phyloP scores from a whole-genome alignment of 2,797 vertebrate genomes.

The Pangasius sanitwongsei region DNA sequence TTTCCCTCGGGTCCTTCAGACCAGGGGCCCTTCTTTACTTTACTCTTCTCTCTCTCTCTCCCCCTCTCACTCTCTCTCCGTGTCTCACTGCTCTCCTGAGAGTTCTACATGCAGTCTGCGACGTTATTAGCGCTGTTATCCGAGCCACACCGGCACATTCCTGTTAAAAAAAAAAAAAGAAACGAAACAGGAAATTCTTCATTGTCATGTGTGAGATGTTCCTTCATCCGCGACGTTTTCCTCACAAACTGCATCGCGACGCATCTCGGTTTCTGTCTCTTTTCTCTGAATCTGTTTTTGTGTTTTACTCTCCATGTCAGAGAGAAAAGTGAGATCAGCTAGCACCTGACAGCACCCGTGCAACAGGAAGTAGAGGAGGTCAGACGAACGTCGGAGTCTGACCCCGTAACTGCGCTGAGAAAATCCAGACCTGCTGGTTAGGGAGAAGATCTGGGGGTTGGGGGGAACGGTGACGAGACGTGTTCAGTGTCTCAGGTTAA shows the following conservation, averaged over 20 bases:
- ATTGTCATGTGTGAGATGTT: slow-evolving; percentile 61
- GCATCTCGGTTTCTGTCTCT: slow-evolving; percentile 16
- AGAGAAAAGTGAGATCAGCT: slow-evolving; percentile 65
- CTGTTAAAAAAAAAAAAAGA: not conserved
- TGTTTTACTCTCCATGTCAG: slow-evolving; percentile 52
- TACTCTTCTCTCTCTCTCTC: not conserved
- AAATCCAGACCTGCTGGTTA: slow-evolving; percentile 62
- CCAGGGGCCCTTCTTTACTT: slow-evolving; percentile 5
- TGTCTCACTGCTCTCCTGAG: slow-evolving; percentile 33
- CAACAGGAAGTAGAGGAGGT: slow-evolving; percentile 68
- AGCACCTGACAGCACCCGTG: slow-evolving; percentile 64
- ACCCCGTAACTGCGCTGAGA: slow-evolving; percentile 66
- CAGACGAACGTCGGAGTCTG: slow-evolving; percentile 62
- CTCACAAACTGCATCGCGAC: not conserved
- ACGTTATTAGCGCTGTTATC: slow-evolving; percentile 39
- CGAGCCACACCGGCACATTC: slow-evolving; percentile 32
- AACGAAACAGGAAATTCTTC: slow-evolving; percentile 38
- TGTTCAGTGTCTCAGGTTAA: slow-evolving; percentile 2
- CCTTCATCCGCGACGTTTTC: slow-evolving; percentile 36
- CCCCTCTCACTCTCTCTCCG: slow-evolving; percentile 14
- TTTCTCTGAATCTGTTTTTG: slow-evolving; percentile 27
- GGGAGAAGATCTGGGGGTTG: not conserved
- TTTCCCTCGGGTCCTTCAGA: not conserved
- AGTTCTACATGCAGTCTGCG: slow-evolving; percentile 51
- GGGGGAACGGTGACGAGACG: not conserved